Conservation (phyloP, 2,113 vertebrate species). For the Scartelaos histophorus region DNA sequence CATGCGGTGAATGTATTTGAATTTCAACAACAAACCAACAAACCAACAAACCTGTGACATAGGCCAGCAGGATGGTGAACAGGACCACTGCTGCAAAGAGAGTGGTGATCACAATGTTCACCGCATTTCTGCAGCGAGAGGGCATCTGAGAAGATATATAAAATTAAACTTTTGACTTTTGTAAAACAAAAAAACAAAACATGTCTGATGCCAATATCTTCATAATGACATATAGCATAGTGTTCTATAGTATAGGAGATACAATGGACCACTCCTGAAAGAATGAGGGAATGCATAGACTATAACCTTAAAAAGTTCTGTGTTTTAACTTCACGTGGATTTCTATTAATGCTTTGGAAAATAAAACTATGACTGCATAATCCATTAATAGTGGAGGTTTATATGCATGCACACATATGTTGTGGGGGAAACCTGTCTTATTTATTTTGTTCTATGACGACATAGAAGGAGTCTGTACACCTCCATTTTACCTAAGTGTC, state of each 20-base stretch:
- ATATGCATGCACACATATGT: background rate
- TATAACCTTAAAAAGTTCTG: too few relatives aligned
- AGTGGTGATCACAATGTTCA: constrained; percentile 90
- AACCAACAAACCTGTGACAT: constrained; percentile 80
- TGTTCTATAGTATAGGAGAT: too few relatives aligned
- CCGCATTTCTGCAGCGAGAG: constrained; percentile 85
- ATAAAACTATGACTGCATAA: background rate
- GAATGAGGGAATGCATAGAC: too few relatives aligned
- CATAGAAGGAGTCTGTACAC: constrained; percentile 19
- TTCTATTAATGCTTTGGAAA: background rate
- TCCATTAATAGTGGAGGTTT: background rate
- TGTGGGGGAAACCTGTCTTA: background rate
- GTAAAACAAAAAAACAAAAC: background rate
- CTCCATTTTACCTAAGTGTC: constrained; percentile 9
- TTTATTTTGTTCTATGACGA: constrained; percentile 15
- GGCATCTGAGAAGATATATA: constrained; percentile 82
- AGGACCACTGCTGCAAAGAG: constrained; percentile 92
- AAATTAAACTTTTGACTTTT: background rate
- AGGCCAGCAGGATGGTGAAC: constrained; percentile 92
- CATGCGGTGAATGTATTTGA: background rate
- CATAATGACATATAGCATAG: background rate
- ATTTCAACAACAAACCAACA: background rate
- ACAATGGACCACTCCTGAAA: too few relatives aligned
- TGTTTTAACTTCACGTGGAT: background rate
- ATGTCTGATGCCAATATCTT: background rate